A percentile compares a stretch with the other conserved stretches of the same genome.
Conservation (phyloP, 2,888 invertebrate genomes). For the Ceriagrion tenellum region DNA sequence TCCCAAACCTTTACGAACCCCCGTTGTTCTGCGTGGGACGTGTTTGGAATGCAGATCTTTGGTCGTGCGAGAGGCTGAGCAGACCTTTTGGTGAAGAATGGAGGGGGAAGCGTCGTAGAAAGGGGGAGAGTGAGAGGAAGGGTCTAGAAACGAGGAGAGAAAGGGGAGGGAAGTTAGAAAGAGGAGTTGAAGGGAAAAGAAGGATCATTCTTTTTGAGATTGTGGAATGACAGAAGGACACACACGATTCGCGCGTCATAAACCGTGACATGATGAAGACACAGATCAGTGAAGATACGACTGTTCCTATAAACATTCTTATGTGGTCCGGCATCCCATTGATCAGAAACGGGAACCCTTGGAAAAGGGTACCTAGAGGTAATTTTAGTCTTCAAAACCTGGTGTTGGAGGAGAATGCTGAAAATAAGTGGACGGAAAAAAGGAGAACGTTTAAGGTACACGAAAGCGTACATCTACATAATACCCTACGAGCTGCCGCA, state of each 20-base stretch:
- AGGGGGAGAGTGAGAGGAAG: too few relatives aligned
- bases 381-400: neutral
- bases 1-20: constrained; percentile 51
- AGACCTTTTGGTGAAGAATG: neutral
- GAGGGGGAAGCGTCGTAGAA: neutral
- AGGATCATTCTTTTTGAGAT: neutral
- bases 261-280: too few relatives aligned
- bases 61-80: neutral
- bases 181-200: too few relatives aligned
- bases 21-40: constrained; percentile 64
- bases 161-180: neutral
- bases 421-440: neutral
- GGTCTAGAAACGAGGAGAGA: neutral
- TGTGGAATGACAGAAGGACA: neutral
- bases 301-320: neutral
- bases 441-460: too few relatives aligned
- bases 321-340: neutral
- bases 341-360: too few relatives aligned
- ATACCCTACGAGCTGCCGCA: too few relatives aligned
- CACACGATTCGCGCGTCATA: neutral
- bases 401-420: neutral
- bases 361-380: neutral
- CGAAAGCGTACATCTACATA: too few relatives aligned
- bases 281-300: neutral
- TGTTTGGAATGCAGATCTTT: constrained; percentile 59